A percentile compares a stretch with the other conserved stretches of the same genome.
Conservation (phyloP, 2,888 invertebrate genomes). For the Himalopsyche japonica region DNA sequence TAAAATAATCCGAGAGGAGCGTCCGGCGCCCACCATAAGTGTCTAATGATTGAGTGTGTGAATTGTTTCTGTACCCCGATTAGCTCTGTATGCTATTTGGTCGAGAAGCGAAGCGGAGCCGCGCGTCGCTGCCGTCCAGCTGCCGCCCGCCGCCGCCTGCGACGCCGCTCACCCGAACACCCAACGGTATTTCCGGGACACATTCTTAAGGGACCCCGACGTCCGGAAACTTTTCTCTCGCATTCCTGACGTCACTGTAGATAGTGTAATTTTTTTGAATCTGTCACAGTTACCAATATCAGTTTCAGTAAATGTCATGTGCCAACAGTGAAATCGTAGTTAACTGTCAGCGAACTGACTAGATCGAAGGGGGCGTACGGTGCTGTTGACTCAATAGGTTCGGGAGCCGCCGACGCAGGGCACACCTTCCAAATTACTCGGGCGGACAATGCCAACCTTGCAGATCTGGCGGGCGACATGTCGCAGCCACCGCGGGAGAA, state of each 20-base stretch:
- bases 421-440: constrained; percentile 34
- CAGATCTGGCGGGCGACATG: constrained; percentile 25
- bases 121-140: constrained; percentile 51
- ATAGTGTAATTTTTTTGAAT: constrained; percentile 1
- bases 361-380: neutral
- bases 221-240: neutral
- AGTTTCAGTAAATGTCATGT: neutral
- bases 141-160: constrained; percentile 48
- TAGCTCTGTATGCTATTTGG: constrained; percentile 46
- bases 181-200: constrained; percentile 41
- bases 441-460: constrained; percentile 39
- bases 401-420: constrained; percentile 29
- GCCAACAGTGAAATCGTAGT: neutral
- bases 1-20: constrained; percentile 44
- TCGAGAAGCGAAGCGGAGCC: constrained; percentile 48
- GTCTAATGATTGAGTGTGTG: constrained; percentile 63
- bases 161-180: constrained; percentile 47
- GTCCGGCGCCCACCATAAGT: constrained; percentile 42
- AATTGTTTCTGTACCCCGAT: constrained; percentile 61
- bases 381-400: constrained; percentile 9
- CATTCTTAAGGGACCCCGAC: constrained; percentile 28
- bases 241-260: neutral
- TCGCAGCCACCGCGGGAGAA: constrained; percentile 18
- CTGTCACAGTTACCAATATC: neutral
- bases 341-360: neutral